A percentile compares a stretch with the other conserved stretches of the same genome.
Evolutionary conservation across 1,140 invertebrate genomes (phyloP).

Genomic region (Proctacanthus coquilletti): DNA sequence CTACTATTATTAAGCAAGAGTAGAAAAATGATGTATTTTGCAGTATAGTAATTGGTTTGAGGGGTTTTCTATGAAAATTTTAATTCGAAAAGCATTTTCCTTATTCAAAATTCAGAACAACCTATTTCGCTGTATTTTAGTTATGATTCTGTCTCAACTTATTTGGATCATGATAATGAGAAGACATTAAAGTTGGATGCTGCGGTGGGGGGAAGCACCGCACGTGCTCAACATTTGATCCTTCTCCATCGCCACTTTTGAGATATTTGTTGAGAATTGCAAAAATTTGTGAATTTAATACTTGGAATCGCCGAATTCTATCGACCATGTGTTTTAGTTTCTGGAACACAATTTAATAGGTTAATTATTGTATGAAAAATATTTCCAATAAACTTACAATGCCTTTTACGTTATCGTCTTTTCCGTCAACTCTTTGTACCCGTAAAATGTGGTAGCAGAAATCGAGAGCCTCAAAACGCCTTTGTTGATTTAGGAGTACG

Average conservation of each 20-base stretch:
- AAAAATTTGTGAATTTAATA: slow-evolving; percentile 97
- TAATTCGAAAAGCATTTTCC: no score
- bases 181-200: slow-evolving; percentile 45
- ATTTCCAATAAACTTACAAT: slow-evolving; percentile 57
- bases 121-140: no score
- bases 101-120: no score
- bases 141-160: slow-evolving; percentile 25
- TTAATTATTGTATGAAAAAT: not conserved
- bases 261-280: slow-evolving; percentile 93
- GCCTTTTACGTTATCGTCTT: slow-evolving; percentile 89
- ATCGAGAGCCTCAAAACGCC: slow-evolving; percentile 94
- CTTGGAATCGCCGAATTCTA: slow-evolving; percentile 91
- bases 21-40: no score
- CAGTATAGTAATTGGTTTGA: no score
- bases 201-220: slow-evolving; percentile 91
- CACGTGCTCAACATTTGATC: slow-evolving; percentile 87
- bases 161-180: slow-evolving; percentile 29
- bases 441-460: slow-evolving; percentile 97
- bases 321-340: slow-evolving; percentile 94
- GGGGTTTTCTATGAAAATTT: no score
- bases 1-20: no score
- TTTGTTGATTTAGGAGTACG: slow-evolving; percentile 87
- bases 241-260: slow-evolving; percentile 65
- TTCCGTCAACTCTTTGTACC: slow-evolving; percentile 92
- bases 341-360: slow-evolving; percentile 36